A percentile compares a stretch with the other conserved stretches of the same genome.
Conservation (phyloP, 2,113 vertebrate genomes). For the Halcyon senegalensis region DNA sequence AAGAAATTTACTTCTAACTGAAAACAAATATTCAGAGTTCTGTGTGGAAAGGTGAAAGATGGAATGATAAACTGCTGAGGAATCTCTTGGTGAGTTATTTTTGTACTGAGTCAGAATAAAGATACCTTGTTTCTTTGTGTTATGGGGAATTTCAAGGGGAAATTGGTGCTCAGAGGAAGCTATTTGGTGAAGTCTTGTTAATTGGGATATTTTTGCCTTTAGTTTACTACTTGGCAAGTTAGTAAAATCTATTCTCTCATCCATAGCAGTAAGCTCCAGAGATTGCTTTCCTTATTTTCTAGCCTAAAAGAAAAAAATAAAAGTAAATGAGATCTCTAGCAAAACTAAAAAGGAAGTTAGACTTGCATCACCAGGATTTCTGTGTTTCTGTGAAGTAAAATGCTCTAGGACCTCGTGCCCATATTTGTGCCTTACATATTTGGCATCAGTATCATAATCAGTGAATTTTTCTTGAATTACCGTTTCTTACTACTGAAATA, state of each 20-base stretch:
- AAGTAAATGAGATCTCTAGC: neutral
- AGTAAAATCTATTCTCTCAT: neutral
- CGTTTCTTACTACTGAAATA: neutral
- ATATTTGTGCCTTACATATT: neutral
- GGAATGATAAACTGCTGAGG: neutral
- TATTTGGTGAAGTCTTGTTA: neutral
- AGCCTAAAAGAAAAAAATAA: neutral
- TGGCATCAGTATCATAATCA: neutral
- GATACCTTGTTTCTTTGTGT: neutral
- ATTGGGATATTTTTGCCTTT: neutral
- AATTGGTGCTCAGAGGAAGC: neutral
- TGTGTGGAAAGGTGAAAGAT: neutral
- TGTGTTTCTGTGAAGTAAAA: neutral
- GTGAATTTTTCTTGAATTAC: neutral
- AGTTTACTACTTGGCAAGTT: neutral
- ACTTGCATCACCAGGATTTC: neutral
- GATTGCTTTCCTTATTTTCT: neutral
- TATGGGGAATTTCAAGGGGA: neutral
- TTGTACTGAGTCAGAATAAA: neutral
- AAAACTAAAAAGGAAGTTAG: neutral
- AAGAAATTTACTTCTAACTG: neutral
- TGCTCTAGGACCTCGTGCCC: neutral
- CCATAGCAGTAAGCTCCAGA: neutral
- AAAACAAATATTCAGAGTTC: neutral
- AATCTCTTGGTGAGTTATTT: neutral